Evolutionary conservation across 1,140 invertebrate species (phyloP), one percentile per base, ranked within the genome.

Genomic region (Nebria ingens): DNA sequence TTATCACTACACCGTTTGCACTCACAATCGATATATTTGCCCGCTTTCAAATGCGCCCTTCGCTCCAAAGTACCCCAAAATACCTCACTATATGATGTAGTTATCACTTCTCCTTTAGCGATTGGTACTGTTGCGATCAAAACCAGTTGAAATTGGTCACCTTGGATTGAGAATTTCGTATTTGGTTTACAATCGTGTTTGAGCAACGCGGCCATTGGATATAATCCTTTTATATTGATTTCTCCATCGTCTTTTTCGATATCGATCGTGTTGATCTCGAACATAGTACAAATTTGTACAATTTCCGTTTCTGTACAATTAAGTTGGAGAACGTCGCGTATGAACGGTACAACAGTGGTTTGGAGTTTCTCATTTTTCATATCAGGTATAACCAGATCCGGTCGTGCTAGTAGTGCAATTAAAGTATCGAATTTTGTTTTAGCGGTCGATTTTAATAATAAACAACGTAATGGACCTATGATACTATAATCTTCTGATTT

Each of bases 221-320:
- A 86, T 21, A 86, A 66, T n/a, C 75, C 82, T 25, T 79, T 68
- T 20, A 79, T 66, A 55, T 74, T 76, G 15, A 69, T 71, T 2
- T 67, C 57, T 9, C 71, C 68, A 53, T 72, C 62, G 12, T 65
- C 63, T 25, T 74, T 74, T 51, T 76, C 68, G 1, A 83, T 69
- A 60, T 83, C 80, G 59, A 79, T 85, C 13, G 81, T 70, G 61
- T 87, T 86, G 1, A 81, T 83, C 58, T 85, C 81, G 55, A 84
- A 73, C 55, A 84, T 80, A 1, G 77, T 82, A 25, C 81, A 81
- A 2, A 83, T 72, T 62, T 77, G 77, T 12, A 86, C 67, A 22
- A 86, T 80, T 2, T 79, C 77, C 61, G 81, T 68, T 58, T 78
- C 76, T 23, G 74, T 70, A 63, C 76, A 75, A 9, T 72, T 62